Percentiles rank a stretch among this genome's conserved stretches.
Conservation (phyloP, 2,113 vertebrate genomes). For the Percopsis transmontana region DNA sequence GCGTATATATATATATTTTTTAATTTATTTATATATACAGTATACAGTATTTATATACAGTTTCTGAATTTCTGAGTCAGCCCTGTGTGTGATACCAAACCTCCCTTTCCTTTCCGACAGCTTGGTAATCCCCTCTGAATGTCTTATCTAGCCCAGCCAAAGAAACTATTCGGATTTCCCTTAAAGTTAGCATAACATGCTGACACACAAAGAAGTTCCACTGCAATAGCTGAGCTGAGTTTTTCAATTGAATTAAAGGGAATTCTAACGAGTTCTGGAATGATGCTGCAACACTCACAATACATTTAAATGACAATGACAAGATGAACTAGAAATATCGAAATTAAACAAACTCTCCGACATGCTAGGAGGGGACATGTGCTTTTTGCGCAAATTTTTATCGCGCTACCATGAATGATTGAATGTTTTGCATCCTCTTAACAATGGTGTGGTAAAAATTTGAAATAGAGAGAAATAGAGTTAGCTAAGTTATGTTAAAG, state of each 20-base stretch:
- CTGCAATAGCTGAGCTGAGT: conserved; percentile 13
- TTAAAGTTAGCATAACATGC: conserved; percentile 35
- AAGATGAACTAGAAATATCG: conserved; percentile 11
- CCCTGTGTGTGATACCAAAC: too few species aligned
- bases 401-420: conserved; percentile 25
- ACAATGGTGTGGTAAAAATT: conserved; percentile 46
- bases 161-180: conserved; percentile 26
- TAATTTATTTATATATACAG: too few species aligned
- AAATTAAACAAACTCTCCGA: conserved; percentile 1
- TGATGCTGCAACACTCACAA: conserved; percentile 28
- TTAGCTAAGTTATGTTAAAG: conserved; percentile 3
- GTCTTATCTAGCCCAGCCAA: conserved; percentile 5
- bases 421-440: conserved; percentile 21
- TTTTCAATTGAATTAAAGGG: conserved; percentile 50
- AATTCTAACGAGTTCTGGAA: conserved; percentile 56
- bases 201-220: conserved; percentile 37
- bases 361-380: conserved; percentile 10
- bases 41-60: too few species aligned
- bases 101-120: background rate
- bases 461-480: conserved; percentile 41
- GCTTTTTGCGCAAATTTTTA: conserved; percentile 28
- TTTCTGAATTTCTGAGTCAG: too few species aligned
- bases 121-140: too few species aligned
- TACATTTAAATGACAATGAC: too few species aligned
- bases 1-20: too few species aligned